Base-by-base conservation (phyloP, 92 coral and sea anemone species). In the Palythoa grandiflora region DNA sequence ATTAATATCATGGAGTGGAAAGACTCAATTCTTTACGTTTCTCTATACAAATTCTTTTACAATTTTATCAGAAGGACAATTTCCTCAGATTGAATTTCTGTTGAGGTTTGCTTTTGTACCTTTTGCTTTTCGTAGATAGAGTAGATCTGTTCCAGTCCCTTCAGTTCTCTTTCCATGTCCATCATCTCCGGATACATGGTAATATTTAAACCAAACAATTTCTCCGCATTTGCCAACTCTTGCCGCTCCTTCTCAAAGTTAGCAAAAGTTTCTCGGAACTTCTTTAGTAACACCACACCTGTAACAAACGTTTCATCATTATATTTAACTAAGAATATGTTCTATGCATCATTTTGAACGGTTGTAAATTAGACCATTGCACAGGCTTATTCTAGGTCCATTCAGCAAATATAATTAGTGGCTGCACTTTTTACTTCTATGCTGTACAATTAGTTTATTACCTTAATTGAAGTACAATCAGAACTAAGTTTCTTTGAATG, bases 201-300 rank as follows among this genome's bases (percentile, higher is more conserved):
- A 88, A 97, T 95, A 51, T 95, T 89, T 15, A 97, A 87, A 76
- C 99, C 99, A 91, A 97, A 97, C 85, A 97, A 91, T 51, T 96
- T 91, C 92, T 97, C 99, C 5, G 99, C 99, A 79, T 97, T 97
- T 4, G 99, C 98, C 90, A 97, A 87, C 79, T 97, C 99, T 79
- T 96, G 99, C 1, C 99, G 98, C 80, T 96, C 99, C 77, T 90
- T 95, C 68, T 96, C 99, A 90, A 92, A 95, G 17, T 88, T 91
- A 21, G 90, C 87, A 66, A 90, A 96, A 80, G 93, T 98, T 35
- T 96, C 99, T 88, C 94, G 92, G 93, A 96, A 96, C 71, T 88
- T 93, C 89, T 96, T 95, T 39, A 96, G 91, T 65, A 96, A 87
- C 75, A 95, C 99, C 78, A 95, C 98, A 74, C 99, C 99, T 96